Evolutionary conservation across 2,797 vertebrate genomes (phyloP).

Genomic region (Tamandua tetradactyla): DNA sequence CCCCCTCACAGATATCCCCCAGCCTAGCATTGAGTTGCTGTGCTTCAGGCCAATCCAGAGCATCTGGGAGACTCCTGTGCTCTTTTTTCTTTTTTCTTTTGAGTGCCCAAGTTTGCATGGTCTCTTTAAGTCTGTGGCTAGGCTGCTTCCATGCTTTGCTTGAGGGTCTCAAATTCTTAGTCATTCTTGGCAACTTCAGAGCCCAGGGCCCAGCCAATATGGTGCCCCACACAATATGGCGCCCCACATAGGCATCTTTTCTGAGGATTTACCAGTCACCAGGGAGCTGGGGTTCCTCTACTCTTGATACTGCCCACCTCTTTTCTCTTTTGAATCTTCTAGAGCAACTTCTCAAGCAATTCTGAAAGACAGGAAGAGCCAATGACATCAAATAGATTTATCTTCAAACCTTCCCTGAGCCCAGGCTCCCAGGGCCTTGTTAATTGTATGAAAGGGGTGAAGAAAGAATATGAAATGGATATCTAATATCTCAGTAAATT

Average conservation of each 20-base stretch:
- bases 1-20: too few species aligned
- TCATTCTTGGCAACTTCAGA: neutral
- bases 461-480: too few species aligned
- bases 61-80: neutral
- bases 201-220: neutral
- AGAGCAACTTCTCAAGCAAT: neutral
- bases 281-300: neutral
- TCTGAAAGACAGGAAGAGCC: neutral
- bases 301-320: neutral
- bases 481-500: rapidly evolving
- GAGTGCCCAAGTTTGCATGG: neutral
- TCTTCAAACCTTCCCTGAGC: neutral
- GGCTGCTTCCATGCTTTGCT: neutral
- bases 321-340: neutral
- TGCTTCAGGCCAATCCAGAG: neutral
- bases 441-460: neutral
- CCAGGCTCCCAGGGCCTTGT: neutral
- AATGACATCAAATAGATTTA: neutral
- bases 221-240: rapidly evolving
- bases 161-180: neutral
- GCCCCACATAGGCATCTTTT: neutral
- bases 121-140: neutral
- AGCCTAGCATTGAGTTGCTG: neutral
- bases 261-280: neutral
- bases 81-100: neutral